A percentile compares a stretch with the other conserved stretches of the same genome.
Conservation (phyloP, 2,113 vertebrate genomes). For the Onychorhynchus coronatus region DNA sequence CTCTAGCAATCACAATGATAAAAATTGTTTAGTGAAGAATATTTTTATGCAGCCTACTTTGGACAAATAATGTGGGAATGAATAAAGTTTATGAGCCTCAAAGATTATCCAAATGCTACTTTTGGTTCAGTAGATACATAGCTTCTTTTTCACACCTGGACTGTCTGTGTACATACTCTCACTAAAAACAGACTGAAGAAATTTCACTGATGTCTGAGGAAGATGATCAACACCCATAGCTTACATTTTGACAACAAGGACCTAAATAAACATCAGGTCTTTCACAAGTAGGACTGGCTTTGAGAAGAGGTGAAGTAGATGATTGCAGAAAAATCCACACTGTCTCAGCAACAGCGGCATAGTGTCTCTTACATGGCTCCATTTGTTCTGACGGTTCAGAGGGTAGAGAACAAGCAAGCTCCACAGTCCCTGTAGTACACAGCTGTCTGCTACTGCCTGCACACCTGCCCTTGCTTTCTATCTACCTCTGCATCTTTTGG, state of each 20-base stretch:
- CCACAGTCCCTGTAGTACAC: rapidly evolving
- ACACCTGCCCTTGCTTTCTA: rapidly evolving
- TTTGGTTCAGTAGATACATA: background rate
- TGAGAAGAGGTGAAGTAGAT: background rate
- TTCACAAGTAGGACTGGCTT: background rate
- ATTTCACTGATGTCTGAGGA: background rate
- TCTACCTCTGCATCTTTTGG: too few relatives aligned
- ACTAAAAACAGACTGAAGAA: background rate
- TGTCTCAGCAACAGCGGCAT: background rate
- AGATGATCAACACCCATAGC: background rate
- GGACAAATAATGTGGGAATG: background rate
- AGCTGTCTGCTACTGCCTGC: background rate
- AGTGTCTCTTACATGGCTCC: background rate
- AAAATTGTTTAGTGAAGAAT: background rate
- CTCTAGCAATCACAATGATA: background rate
- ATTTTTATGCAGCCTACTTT: background rate
- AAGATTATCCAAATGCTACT: background rate
- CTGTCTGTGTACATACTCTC: background rate
- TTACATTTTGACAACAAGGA: background rate
- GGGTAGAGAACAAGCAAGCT: rapidly evolving
- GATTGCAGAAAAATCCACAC: background rate
- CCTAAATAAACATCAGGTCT: background rate
- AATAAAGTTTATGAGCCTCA: background rate
- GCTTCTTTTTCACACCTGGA: background rate
- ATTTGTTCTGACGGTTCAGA: background rate